A percentile compares a stretch with the other conserved stretches of the same genome.
These are phyloP conservation scores for Drosophila colorata DNA, from an alignment of 2,888 invertebrate genomes.

Conservation along the genomic window DNA sequence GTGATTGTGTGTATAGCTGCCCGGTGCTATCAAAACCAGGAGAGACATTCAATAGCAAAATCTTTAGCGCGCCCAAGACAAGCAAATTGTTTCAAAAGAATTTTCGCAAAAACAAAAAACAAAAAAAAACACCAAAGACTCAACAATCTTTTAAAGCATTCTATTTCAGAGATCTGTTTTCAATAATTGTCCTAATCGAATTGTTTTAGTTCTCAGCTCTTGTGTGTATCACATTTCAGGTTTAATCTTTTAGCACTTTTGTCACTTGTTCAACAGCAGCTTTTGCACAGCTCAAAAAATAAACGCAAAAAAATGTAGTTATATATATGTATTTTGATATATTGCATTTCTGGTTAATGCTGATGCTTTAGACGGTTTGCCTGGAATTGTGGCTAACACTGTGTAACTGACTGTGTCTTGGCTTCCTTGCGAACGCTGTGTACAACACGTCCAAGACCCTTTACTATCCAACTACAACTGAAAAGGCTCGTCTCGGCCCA, in stretches of 20 bases:
- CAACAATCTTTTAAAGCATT: too few species aligned
- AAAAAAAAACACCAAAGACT: neutral
- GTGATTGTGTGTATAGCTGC: constrained; percentile 41
- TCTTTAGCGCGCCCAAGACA: constrained; percentile 50
- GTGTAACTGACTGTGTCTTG: constrained; percentile 33
- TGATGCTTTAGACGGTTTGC: constrained; percentile 22
- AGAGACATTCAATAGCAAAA: constrained; percentile 38
- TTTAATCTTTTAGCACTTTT: constrained; percentile 7
- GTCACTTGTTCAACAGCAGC: constrained; percentile 16
- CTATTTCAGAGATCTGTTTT: neutral
- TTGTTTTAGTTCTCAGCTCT: neutral
- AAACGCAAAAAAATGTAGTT: constrained; percentile 22
- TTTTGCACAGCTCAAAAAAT: constrained; percentile 23
- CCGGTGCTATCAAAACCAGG: constrained; percentile 56
- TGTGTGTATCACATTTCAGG: constrained; percentile 7
- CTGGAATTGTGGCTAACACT: constrained; percentile 22
- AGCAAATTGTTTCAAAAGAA: constrained; percentile 51
- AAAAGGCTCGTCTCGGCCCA: constrained; percentile 68
- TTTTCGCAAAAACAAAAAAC: constrained; percentile 1
- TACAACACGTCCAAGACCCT: constrained; percentile 82
- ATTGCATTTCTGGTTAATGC: neutral
- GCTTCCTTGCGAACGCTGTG: constrained; percentile 69
- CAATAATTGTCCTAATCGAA: neutral
- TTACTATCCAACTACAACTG: constrained; percentile 85
- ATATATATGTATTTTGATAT: neutral